A percentile compares a stretch with the other conserved stretches of the same genome.
Evolutionary conservation across 2,113 vertebrate genomes (phyloP).

Genomic region (Neodon shergylaensis): DNA sequence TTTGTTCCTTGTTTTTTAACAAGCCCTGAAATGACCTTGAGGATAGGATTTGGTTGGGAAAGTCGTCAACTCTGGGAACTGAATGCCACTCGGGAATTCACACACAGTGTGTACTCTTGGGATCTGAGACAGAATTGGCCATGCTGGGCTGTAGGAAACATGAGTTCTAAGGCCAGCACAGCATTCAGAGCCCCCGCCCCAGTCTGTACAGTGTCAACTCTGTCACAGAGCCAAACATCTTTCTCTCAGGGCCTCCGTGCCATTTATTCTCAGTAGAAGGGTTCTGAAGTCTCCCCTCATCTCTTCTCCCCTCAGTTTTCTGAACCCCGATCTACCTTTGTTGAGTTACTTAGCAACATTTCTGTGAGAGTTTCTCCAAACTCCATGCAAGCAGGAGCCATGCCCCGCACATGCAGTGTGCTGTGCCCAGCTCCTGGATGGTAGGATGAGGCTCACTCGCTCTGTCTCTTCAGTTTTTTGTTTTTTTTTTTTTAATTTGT

Average conservation of each 20-base stretch:
- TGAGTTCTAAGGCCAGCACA: background rate
- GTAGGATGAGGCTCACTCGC: background rate
- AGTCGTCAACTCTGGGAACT: background rate
- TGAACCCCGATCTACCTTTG: background rate
- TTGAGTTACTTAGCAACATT: background rate
- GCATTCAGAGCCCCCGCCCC: background rate
- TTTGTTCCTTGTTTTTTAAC: slow-evolving; percentile 1
- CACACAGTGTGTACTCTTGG: background rate
- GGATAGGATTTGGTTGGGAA: background rate
- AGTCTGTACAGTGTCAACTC: background rate
- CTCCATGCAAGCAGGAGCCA: background rate
- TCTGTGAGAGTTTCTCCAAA: background rate
- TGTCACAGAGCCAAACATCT: rapidly evolving
- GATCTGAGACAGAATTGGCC: background rate
- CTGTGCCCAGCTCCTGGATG: background rate
- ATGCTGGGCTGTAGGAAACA: background rate
- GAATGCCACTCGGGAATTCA: background rate
- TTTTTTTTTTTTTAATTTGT: background rate
- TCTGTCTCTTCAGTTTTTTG: background rate
- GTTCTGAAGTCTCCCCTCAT: background rate
- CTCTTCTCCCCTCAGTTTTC: background rate
- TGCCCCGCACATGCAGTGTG: background rate
- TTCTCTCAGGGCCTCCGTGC: background rate
- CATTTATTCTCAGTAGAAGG: background rate
- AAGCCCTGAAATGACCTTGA: background rate